A percentile compares a stretch with the other conserved stretches of the same genome.
These are phyloP conservation scores for Drosophila nigrodunni DNA, from an alignment of 1,140 invertebrate species.

Conservation along the genomic window DNA sequence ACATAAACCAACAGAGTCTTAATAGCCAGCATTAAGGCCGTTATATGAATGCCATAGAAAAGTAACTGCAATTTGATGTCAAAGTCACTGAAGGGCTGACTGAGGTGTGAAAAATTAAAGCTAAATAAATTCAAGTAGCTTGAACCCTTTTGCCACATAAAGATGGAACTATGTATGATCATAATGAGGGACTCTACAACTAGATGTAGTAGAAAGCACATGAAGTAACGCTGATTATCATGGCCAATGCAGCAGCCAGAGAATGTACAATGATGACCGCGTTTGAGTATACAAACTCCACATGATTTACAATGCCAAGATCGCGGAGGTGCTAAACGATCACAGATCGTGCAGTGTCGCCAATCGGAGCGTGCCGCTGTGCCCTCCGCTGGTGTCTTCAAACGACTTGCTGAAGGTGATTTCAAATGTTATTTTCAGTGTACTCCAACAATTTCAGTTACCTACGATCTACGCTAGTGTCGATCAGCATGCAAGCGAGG, in stretches of 20 bases:
- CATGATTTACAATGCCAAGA: constrained; percentile 95
- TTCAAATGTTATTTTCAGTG: background rate
- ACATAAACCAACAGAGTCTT: constrained; percentile 85
- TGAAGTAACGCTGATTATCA: constrained; percentile 94
- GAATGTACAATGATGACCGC: constrained; percentile 98
- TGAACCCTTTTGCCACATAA: constrained; percentile 84
- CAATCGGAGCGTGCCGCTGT: constrained; percentile 15
- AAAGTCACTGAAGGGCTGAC: constrained; percentile 86
- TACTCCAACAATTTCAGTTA: background rate
- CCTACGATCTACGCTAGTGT: constrained; percentile 67
- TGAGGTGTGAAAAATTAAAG: background rate
- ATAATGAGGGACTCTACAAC: constrained; percentile 89
- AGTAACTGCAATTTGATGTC: constrained; percentile 86
- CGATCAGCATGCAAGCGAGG: constrained; percentile 68
- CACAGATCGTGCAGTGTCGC: constrained; percentile 73
- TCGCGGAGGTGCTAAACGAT: constrained; percentile 92
- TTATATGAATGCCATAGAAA: constrained; percentile 88
- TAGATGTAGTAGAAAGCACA: constrained; percentile 92
- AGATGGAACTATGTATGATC: constrained; percentile 88
- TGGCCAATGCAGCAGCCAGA: constrained; percentile 95
- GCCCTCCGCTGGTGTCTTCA: background rate
- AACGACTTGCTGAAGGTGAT: background rate
- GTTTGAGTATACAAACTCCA: constrained; percentile 92
- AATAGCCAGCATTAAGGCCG: constrained; percentile 85
- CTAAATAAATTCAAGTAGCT: too few relatives aligned